Conservation (phyloP, 2,113 vertebrate genomes). For the Austrofundulus limnaeus region DNA sequence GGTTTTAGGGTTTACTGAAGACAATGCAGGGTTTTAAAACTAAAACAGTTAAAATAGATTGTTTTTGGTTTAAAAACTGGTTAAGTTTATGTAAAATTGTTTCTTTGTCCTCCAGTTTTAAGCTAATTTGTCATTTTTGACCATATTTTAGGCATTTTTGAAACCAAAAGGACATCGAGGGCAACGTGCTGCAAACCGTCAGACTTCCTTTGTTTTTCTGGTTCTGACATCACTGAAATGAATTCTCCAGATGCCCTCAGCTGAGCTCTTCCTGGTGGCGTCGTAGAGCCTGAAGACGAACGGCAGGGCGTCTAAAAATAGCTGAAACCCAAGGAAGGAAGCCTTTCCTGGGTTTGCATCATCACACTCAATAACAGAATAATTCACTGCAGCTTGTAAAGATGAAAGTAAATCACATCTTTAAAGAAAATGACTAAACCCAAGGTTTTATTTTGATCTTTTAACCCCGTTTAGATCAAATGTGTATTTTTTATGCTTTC, state of each 20-base stretch:
- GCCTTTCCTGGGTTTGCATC: constrained; percentile 64
- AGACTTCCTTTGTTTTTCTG: constrained; percentile 4
- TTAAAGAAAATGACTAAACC: background rate
- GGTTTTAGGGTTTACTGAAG: no score
- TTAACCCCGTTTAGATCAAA: background rate
- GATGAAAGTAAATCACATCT: background rate
- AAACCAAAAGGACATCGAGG: no score
- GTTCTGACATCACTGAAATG: constrained; percentile 38
- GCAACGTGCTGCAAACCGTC: background rate
- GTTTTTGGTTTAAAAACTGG: no score
- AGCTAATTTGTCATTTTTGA: no score
- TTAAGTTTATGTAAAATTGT: no score
- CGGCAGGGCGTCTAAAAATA: constrained; percentile 67
- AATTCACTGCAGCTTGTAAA: constrained; percentile 4
- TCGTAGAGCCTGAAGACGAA: constrained; percentile 64
- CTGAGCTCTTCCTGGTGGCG: constrained; percentile 62
- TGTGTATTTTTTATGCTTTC: no score
- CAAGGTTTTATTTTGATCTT: background rate
- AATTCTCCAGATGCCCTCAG: constrained; percentile 70
- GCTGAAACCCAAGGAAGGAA: constrained; percentile 72
- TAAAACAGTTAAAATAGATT: no score
- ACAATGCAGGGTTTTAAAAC: no score
- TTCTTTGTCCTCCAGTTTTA: no score
- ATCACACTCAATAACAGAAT: constrained; percentile 48
- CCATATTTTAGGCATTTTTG: no score